phyloP scores from a whole-genome alignment of 2,113 vertebrate genomes.

The Macquaria australasica region DNA sequence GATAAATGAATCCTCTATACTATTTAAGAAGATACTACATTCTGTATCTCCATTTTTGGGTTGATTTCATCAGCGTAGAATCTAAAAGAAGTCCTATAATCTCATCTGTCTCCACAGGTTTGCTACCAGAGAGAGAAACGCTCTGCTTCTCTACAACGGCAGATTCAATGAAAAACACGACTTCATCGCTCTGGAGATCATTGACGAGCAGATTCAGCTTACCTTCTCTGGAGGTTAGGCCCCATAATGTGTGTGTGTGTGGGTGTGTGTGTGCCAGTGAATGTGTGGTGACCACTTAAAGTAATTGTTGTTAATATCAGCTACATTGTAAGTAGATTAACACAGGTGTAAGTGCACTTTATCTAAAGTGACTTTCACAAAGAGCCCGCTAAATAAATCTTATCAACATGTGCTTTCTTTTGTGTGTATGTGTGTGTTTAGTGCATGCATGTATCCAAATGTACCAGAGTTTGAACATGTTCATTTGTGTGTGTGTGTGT shows the following conservation, averaged over 20 bases:
- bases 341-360: constrained; percentile 17
- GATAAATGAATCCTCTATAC: neutral
- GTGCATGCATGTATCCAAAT: neutral
- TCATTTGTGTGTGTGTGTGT: constrained; percentile 7
- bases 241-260: neutral
- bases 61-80: neutral
- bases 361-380: constrained; percentile 52
- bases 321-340: constrained; percentile 21
- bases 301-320: constrained; percentile 17
- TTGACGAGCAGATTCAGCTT: constrained; percentile 96
- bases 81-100: neutral
- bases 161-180: constrained; percentile 98
- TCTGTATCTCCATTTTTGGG: neutral
- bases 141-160: constrained; percentile 95
- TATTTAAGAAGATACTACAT: neutral
- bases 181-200: constrained; percentile 96
- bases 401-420: constrained; percentile 23
- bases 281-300: neutral
- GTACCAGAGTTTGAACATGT: constrained; percentile 5
- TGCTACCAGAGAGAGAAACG: constrained; percentile 91
- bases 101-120: constrained; percentile 84
- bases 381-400: constrained; percentile 18
- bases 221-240: constrained; percentile 95
- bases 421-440: neutral
- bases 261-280: constrained; percentile 1